These are phyloP conservation scores for Tokudaia tokunoshimensis DNA, from an alignment of 2,797 vertebrate genomes.

Conservation along the genomic window DNA sequence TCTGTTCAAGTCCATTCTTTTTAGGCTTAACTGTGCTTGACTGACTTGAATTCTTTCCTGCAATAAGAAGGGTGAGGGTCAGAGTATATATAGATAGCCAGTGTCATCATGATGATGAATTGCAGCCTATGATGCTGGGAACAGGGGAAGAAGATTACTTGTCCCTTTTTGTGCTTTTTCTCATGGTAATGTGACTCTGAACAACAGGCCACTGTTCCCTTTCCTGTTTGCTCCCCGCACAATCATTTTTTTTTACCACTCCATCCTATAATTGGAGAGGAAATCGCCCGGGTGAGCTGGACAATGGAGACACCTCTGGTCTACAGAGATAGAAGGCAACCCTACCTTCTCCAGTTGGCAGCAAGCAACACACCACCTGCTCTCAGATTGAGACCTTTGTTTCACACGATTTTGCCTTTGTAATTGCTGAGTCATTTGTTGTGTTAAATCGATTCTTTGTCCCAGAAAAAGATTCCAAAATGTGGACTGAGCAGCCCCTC, in stretches of 20 bases:
- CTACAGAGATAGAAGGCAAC: background rate
- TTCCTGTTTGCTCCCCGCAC: background rate
- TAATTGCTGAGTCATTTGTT: constrained; percentile 39
- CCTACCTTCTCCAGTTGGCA: background rate
- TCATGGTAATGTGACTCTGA: background rate
- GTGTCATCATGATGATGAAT: background rate
- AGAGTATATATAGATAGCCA: background rate
- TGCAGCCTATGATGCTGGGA: background rate
- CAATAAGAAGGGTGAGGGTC: background rate
- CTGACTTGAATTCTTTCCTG: constrained; percentile 45
- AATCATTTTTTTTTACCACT: background rate
- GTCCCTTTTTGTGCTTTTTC: background rate
- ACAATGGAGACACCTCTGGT: background rate
- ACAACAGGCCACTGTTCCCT: background rate
- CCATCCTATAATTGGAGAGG: constrained; percentile 14
- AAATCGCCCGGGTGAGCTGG: background rate
- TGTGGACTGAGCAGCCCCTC: background rate
- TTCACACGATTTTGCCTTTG: background rate
- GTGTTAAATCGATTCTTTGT: constrained; percentile 50
- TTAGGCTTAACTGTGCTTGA: constrained; percentile 42
- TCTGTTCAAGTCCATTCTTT: constrained; percentile 46
- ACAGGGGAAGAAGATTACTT: background rate
- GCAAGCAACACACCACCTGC: background rate
- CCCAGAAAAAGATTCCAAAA: constrained; percentile 20
- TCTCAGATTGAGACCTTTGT: background rate